Base-by-base conservation (phyloP, 2,797 vertebrate species). In the Pipistrellus kuhlii region DNA sequence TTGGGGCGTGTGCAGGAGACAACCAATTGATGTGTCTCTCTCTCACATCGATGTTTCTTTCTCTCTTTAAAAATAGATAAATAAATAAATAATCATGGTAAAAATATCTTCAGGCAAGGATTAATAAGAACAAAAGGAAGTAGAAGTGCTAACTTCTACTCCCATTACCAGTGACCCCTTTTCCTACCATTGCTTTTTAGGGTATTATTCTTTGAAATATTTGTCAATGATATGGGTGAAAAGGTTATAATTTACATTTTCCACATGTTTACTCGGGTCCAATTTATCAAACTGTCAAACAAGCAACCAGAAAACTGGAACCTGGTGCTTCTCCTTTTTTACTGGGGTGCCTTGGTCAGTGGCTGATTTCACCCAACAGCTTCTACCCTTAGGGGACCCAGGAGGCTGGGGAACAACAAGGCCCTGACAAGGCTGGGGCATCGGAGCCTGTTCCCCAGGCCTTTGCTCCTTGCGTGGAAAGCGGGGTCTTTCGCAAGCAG, bases 401-500 rank as follows among this genome's bases (percentile, higher is more conserved):
- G 25, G 38, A 0, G 9, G 41, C 38, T 6, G 12, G 51, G 15
- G 38, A 41, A 7, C 8, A 41, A n/a, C 25, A 5, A 73, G 62
- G 4, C 17, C 20, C 21, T 2, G 6, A 21, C 20, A 6, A 32
- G 68, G 25, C 85, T 77, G 30, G 66, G 69, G 85, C 59, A 35
- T n/a, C 14, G 3, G 57, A 77, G 62, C 30, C 71, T 46, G 23
- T 95, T 78, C 75, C 64, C 17, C 73, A 83, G 55, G 8, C 38
- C 14, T 69, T 69, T 41, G 32, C n/a, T 68, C 84, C 57, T 90
- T 51, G 25, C 27, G 5, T 44, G 27, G 78, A 92, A 93, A 78
- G 17, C 10, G 0, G 1, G 5, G 32, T 82, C 89, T 96, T 95
- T 96, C 88, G 44, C 38, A 94, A 93, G 93, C 51, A 66, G 62